phyloP scores from a whole-genome alignment of 2,888 invertebrate genomes.

The Morpho deidamia region DNA sequence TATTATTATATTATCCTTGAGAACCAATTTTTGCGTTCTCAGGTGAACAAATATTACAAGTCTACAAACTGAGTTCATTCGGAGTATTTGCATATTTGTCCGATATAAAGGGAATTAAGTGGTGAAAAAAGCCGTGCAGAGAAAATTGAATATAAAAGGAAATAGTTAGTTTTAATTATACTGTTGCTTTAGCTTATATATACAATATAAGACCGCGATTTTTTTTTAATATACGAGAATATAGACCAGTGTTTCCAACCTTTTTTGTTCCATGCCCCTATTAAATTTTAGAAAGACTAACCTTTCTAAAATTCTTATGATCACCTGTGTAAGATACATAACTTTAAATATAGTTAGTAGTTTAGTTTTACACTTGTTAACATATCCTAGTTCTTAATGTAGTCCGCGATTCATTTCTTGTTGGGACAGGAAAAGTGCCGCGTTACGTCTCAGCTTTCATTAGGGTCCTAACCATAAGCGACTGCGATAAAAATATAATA shows the following conservation, averaged over 20 bases:
- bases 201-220: neutral
- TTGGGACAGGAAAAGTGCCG: constrained; percentile 23
- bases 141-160: constrained; percentile 21
- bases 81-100: constrained; percentile 22
- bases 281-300: no score
- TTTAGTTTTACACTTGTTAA: constrained; percentile 5
- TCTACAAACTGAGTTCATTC: constrained; percentile 13
- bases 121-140: constrained; percentile 19
- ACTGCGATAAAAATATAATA: neutral
- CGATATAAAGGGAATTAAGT: constrained; percentile 21
- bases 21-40: neutral
- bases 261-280: no score
- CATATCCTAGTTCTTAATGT: constrained; percentile 9
- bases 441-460: constrained; percentile 9
- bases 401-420: constrained; percentile 18
- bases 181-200: neutral
- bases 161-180: constrained; percentile 11
- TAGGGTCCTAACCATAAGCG: constrained; percentile 9
- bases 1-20: no score
- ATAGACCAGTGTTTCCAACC: no score
- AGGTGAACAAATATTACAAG: constrained; percentile 16
- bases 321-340: no score
- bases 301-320: no score
- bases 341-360: no score
- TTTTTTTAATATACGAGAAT: neutral